Evolutionary conservation across 2,888 invertebrate species (phyloP), one percentile per base, ranked within the genome.

Genomic region (Corbicula japonica): DNA sequence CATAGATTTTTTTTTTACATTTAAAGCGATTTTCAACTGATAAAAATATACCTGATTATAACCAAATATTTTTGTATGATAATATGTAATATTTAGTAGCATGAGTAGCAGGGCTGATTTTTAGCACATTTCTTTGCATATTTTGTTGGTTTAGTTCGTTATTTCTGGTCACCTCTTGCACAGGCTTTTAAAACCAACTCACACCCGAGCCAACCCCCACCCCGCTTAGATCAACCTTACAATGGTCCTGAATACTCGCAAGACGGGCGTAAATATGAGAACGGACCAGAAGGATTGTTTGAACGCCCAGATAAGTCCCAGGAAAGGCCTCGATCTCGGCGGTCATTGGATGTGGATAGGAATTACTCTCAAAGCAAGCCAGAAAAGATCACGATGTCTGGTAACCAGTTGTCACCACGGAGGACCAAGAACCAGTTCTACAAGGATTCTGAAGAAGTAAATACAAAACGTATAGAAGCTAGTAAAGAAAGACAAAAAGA

Each of bases 401-500:
- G 28, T 4, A 21, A 32, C n/a, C 28, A 54, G 35, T 15, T 61
- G 1, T 76, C 76, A 30, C 76, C 76, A 34, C 34, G 76, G 12
- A 71, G 76, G 52, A 44, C 44, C 34, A 76, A 76, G 56, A 35
- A 58, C 5, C 5, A 32, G 1, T 26, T 52, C 6, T 72, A 72
- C 34, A 21, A 50, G 12, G 71, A 72, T 52, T 62, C 61, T 32
- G 71, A 41, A 54, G 71, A 72, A 62, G 71, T 72, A 52, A 54
- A 52, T 44, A 21, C 44, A 32, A 68, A 58, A 44, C 44, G 80
- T 32, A 58, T 41, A 46, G 58, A 76, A 52, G 76, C 76, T 34
- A 72, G 68, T 48, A 50, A 69, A 46, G 60, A 69, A 65, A 54
- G 80, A 56, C 54, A 80, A 50, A 41, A 76, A 58, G 80, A 80